Conservation (phyloP, 2,797 vertebrate species). For the Benthosema pterotum region DNA sequence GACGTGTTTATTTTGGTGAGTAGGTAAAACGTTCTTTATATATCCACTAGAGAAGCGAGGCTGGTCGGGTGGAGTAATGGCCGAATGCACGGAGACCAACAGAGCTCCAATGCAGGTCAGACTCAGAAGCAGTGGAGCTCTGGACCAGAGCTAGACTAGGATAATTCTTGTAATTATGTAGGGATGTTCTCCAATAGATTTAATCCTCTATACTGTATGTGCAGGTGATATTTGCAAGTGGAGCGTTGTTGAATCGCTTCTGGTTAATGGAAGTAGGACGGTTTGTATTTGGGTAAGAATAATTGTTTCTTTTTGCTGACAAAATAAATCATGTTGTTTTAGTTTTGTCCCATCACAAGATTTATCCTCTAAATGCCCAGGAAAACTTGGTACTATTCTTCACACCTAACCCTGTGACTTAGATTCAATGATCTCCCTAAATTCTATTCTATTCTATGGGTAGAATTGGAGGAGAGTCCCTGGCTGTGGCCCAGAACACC, state of each 20-base stretch:
- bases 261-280: conserved; percentile 95
- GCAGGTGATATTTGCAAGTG: conserved; percentile 91
- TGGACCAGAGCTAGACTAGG: no score
- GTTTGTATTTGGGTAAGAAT: conserved; percentile 93
- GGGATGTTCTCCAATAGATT: not conserved
- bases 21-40: no score
- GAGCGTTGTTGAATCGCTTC: conserved; percentile 85
- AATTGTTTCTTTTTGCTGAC: not conserved
- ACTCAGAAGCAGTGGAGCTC: no score
- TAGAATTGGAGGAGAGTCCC: conserved; percentile 94
- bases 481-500: conserved; percentile 96
- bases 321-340: no score
- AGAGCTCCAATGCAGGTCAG: no score
- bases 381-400: not conserved
- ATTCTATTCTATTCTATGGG: not conserved
- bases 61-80: no score
- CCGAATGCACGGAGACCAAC: no score
- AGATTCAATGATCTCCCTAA: no score
- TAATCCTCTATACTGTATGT: not conserved
- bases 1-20: no score
- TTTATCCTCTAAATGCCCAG: not conserved
- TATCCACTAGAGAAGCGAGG: no score
- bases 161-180: not conserved
- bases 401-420: no score
- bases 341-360: no score